Conservation (phyloP, 2,888 invertebrate genomes). For the Lagria hirta region DNA sequence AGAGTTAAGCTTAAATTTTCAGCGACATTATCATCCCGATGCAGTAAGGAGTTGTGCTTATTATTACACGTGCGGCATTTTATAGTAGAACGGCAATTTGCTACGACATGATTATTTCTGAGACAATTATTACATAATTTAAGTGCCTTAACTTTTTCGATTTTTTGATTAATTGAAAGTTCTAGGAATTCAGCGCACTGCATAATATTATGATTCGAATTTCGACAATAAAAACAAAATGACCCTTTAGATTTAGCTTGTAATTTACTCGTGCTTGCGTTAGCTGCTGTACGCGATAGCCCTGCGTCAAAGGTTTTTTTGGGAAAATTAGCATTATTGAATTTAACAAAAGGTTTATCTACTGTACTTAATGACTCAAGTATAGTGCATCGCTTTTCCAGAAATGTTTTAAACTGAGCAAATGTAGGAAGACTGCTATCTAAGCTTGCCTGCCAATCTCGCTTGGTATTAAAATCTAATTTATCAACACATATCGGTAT, state of each 20-base stretch:
- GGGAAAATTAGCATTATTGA: no score
- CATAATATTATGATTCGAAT: not conserved
- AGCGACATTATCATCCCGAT: no score
- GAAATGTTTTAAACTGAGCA: not conserved
- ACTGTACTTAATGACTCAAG: not conserved
- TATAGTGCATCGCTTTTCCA: not conserved
- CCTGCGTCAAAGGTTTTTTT: no score
- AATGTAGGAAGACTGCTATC: not conserved
- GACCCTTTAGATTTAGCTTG: not conserved
- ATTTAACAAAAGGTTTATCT: no score
- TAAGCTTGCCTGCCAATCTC: not conserved
- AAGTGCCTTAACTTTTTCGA: not conserved
- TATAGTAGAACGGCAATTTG: not conserved
- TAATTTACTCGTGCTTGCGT: no score
- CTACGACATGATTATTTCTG: not conserved
- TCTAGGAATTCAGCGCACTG: not conserved
- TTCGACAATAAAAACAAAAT: slow-evolving; percentile 1
- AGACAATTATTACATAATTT: slow-evolving; percentile 3
- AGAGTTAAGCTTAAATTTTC: no score
- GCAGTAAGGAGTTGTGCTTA: slow-evolving; percentile 7
- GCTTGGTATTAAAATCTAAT: slow-evolving; percentile 1
- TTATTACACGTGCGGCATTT: slow-evolving; percentile 1
- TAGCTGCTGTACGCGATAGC: no score
- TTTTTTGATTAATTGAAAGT: not conserved
- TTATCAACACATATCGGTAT: not conserved